Evolutionary conservation across 1,140 invertebrate genomes (phyloP).

Genomic region (Epicauta chinensis): DNA sequence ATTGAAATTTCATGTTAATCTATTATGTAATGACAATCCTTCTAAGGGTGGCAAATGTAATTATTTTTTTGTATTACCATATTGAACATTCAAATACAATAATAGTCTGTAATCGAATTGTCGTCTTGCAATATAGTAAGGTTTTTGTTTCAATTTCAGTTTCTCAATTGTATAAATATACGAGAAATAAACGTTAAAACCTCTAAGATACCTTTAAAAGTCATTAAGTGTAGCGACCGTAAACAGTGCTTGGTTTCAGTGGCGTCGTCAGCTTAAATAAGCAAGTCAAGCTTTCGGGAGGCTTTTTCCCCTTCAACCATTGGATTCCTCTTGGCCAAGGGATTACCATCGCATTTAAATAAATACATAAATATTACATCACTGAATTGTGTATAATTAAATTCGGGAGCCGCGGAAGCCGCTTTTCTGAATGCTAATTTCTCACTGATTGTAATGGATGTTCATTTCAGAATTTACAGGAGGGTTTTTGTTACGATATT

Average conservation of each 20-base stretch:
- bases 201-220: constrained; percentile 31
- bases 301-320: constrained; percentile 18
- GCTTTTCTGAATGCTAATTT: constrained; percentile 41
- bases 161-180: no score
- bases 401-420: constrained; percentile 38
- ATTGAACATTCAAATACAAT: background rate
- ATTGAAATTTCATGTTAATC: constrained; percentile 30
- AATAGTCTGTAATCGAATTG: background rate
- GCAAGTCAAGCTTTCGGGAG: constrained; percentile 16
- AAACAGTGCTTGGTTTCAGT: constrained; percentile 25
- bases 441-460: constrained; percentile 39
- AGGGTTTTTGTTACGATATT: constrained; percentile 31
- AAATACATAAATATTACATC: constrained; percentile 47
- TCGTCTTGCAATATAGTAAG: background rate
- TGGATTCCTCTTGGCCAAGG: constrained; percentile 24
- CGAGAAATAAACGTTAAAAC: constrained; percentile 28
- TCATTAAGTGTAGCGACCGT: constrained; percentile 32
- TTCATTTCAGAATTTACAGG: constrained; percentile 33
- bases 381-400: constrained; percentile 44
- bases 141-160: constrained; percentile 9
- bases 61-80: background rate
- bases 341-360: constrained; percentile 44
- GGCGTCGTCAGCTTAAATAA: constrained; percentile 19
- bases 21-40: no score
- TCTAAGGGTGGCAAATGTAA: background rate